These are phyloP conservation scores for Chaetorhynchus papuensis DNA, from an alignment of 2,113 vertebrate species.

Conservation along the genomic window DNA sequence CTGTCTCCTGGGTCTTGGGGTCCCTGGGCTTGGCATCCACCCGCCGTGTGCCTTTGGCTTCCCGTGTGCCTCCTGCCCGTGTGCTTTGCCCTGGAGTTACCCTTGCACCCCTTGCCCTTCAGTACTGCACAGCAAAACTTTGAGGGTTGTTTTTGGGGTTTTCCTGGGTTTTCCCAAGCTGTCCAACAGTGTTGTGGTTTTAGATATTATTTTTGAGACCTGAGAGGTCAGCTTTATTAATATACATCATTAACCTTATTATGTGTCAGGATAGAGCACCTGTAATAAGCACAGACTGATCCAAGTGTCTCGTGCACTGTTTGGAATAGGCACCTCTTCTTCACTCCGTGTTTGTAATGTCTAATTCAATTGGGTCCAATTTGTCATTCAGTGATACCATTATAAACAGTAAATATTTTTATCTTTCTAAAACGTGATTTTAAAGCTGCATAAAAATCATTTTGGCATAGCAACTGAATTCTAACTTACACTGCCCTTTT, in stretches of 20 bases:
- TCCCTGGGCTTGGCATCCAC: too few species aligned
- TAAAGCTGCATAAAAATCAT: not conserved
- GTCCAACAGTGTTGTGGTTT: rapidly evolving
- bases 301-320: rapidly evolving
- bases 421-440: not conserved
- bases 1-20: not conserved
- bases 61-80: rapidly evolving
- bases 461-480: not conserved
- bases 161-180: not conserved
- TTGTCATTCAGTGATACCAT: not conserved
- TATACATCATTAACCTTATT: not conserved
- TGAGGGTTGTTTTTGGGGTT: not conserved
- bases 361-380: not conserved
- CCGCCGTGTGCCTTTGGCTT: rapidly evolving
- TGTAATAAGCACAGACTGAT: not conserved
- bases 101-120: not conserved
- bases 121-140: rapidly evolving
- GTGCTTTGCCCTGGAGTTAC: rapidly evolving
- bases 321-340: not conserved
- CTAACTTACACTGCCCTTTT: not conserved
- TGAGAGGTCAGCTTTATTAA: not conserved
- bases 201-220: not conserved
- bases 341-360: not conserved
- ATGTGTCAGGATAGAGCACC: not conserved
- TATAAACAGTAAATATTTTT: not conserved